Conservation (phyloP, 2,113 vertebrate genomes). For the Macroglossus sobrinus region DNA sequence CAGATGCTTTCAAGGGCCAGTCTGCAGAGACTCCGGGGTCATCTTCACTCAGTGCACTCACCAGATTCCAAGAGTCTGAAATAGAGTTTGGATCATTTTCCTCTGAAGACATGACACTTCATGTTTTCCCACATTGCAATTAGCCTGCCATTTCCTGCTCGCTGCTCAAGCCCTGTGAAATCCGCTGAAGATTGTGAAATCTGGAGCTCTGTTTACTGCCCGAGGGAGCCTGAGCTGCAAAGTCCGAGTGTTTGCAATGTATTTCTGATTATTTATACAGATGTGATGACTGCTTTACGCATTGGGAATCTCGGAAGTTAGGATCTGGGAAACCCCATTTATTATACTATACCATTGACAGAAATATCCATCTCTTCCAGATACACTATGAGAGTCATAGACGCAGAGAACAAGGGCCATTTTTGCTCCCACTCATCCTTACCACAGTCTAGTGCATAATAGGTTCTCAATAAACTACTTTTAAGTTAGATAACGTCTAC, state of each 20-base stretch:
- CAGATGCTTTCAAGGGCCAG: background rate
- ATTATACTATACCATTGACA: background rate
- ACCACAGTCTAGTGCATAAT: background rate
- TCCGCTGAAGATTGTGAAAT: background rate
- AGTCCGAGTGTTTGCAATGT: background rate
- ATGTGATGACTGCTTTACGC: background rate
- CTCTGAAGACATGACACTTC: background rate
- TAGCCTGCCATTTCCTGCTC: background rate
- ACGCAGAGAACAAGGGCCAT: background rate
- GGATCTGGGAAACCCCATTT: background rate
- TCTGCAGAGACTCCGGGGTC: background rate
- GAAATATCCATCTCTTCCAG: background rate
- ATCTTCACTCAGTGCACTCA: background rate
- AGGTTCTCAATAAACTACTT: background rate
- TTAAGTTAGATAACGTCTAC: background rate
- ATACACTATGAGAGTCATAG: background rate
- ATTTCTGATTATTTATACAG: slow-evolving; percentile 22
- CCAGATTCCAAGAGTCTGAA: background rate
- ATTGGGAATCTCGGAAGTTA: background rate
- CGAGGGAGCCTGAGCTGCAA: background rate
- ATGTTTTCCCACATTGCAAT: background rate
- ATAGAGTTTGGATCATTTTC: background rate
- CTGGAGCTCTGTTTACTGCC: background rate
- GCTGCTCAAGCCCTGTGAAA: background rate
- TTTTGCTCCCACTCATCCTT: background rate